phyloP scores from a whole-genome alignment of 2,797 vertebrate species.

The Hippoglossus hippoglossus region DNA sequence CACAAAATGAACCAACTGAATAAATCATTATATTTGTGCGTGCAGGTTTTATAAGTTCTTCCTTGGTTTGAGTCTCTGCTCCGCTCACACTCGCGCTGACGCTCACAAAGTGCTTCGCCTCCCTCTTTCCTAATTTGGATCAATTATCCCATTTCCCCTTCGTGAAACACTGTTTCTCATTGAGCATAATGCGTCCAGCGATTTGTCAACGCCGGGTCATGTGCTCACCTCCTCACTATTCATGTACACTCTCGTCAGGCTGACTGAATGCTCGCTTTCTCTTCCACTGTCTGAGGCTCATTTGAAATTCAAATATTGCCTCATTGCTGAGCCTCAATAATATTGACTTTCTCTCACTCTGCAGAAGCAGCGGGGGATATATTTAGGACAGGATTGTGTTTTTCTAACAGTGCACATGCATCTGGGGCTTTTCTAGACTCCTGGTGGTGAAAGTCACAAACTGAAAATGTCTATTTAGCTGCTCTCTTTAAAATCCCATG shows the following conservation, averaged over 20 bases:
- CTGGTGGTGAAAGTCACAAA: neutral
- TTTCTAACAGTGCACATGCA: conserved; percentile 16
- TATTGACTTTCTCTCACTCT: conserved; percentile 75
- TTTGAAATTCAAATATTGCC: conserved; percentile 82
- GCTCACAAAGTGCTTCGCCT: conserved; percentile 61
- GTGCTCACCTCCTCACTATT: conserved; percentile 42
- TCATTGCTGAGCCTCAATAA: conserved; percentile 72
- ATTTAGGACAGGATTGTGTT: conserved; percentile 53
- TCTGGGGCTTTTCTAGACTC: conserved; percentile 18
- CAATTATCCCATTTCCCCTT: conserved; percentile 81
- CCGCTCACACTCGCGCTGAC: conserved; percentile 47
- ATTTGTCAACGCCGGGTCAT: conserved; percentile 77
- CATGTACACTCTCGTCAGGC: conserved; percentile 54
- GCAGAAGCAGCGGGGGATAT: conserved; percentile 46
- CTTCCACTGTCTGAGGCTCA: conserved; percentile 60
- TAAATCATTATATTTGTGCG: conserved; percentile 42
- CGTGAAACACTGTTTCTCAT: conserved; percentile 76
- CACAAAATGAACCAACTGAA: conserved; percentile 17
- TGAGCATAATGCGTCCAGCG: conserved; percentile 63
- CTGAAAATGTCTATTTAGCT: neutral
- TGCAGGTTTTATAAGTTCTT: conserved; percentile 51
- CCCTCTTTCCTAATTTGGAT: conserved; percentile 81
- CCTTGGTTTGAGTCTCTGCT: conserved; percentile 36
- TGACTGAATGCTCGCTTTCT: conserved; percentile 76
- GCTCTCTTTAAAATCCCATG: conserved; percentile 1